Percentiles rank a stretch among this genome's conserved stretches.
Evolutionary conservation across 2,797 vertebrate species (phyloP).

Genomic region (Telmatherina bonti): DNA sequence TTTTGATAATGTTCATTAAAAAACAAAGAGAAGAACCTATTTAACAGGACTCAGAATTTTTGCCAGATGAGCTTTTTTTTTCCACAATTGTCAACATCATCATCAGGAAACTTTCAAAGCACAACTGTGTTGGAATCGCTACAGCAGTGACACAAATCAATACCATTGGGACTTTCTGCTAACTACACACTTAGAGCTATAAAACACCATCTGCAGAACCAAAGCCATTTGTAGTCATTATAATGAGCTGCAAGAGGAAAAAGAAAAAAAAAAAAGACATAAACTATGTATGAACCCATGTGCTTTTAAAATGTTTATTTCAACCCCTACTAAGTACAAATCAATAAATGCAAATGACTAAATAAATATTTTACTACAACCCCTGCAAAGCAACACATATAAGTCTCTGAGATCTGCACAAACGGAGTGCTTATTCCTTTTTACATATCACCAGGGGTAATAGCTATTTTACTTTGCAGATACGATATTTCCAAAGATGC

Average conservation of each 20-base stretch:
- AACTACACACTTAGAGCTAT: not conserved
- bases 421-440: not conserved
- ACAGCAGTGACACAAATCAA: not conserved
- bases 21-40: not conserved
- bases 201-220: not conserved
- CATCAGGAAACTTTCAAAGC: too few species aligned
- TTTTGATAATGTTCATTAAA: not conserved
- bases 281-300: constrained; percentile 2
- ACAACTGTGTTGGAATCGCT: too few species aligned
- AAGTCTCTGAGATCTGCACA: not conserved
- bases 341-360: constrained; percentile 14
- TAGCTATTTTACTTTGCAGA: not conserved
- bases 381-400: not conserved
- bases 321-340: not conserved
- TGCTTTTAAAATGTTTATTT: constrained; percentile 6
- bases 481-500: constrained; percentile 24
- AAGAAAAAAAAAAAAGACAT: constrained; percentile 4
- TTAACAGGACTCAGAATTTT: not conserved
- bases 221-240: not conserved
- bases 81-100: too few species aligned
- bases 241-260: not conserved
- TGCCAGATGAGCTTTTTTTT: not conserved
- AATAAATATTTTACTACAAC: not conserved
- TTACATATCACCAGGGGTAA: not conserved
- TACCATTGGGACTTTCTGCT: not conserved